These are phyloP conservation scores for Pachyuromys duprasi DNA, from an alignment of 2,797 vertebrate species.

Conservation along the genomic window DNA sequence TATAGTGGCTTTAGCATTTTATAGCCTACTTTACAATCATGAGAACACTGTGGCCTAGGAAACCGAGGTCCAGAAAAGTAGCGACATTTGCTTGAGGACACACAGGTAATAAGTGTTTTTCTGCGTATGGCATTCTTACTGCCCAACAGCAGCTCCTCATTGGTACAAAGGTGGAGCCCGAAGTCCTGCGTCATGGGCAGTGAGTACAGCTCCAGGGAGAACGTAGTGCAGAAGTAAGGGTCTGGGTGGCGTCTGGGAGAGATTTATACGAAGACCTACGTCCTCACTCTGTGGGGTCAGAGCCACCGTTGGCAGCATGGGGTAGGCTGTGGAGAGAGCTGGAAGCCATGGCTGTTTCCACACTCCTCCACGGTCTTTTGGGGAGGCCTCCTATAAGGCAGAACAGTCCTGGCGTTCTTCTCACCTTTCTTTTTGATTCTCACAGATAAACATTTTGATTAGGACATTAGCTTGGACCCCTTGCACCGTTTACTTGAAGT, in stretches of 20 bases:
- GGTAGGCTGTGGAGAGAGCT: neutral
- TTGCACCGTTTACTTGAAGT: neutral
- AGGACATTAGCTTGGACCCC: neutral
- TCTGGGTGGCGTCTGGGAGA: neutral
- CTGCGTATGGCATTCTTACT: too few relatives aligned
- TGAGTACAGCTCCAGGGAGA: neutral
- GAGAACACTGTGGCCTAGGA: neutral
- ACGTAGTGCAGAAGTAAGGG: neutral
- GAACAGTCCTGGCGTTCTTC: neutral
- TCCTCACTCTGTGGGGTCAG: neutral
- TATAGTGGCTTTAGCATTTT: neutral
- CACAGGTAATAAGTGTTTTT: neutral
- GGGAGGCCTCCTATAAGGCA: neutral
- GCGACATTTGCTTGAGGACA: neutral
- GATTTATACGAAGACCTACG: neutral
- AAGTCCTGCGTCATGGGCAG: neutral
- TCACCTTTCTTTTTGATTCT: neutral
- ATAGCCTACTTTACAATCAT: neutral
- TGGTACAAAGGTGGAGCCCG: too few relatives aligned
- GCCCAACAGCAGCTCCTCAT: neutral
- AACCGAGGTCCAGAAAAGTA: neutral
- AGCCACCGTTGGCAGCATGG: neutral
- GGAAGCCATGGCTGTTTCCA: neutral
- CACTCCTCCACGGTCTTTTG: rapidly evolving
- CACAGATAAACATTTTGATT: neutral